Evolutionary conservation across 2,888 invertebrate genomes (phyloP), one percentile per base, ranked within the genome.

Genomic region (Limnephilus auricula): DNA sequence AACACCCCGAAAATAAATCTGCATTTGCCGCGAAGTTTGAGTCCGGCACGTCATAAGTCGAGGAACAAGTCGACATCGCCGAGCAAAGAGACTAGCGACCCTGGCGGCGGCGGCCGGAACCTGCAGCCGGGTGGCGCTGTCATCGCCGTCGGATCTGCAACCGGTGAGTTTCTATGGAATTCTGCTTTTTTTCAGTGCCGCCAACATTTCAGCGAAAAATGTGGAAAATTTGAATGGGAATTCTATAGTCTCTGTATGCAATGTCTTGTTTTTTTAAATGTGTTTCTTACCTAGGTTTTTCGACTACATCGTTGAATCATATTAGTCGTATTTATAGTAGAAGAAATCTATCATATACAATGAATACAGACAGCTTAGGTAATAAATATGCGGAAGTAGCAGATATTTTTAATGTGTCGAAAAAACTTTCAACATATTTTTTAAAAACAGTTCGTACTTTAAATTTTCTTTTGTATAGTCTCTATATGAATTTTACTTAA

Each of bases 1-100:
- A 93, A 93, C 88, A 92, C 93, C 18, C 91, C 92, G 32, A 93
- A 92, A 86, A 92, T 93, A 65, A 92, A 92, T 92, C 89, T 92
- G n/a, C 93, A 92, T 89, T 84, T 93, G 80, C 93, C 93, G 45
- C 92, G 92, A n/a, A 90, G 93, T 92, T 91, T 92, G 79, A 92
- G 93, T 90, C 92, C 91, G n/a, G 92, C 92, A 79, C 87, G 92
- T 82, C 90, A 91, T 87, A 92, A 90, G 90, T 91, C 92, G 45
- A 91, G 90, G 90, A 93, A 91, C 90, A 92, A 92, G 92, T 92
- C 92, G 78, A 83, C 90, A 65, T 92, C 92, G 34, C 89, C 91
- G 13, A 50, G 91, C 37, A 87, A 88, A n/a, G 92, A 92, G 89
- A 79, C 89, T 82, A 85, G 87, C 86, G 90, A 90, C 50, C 78